phyloP scores from a whole-genome alignment of 2,113 vertebrate genomes.

The Coturnix japonica region DNA sequence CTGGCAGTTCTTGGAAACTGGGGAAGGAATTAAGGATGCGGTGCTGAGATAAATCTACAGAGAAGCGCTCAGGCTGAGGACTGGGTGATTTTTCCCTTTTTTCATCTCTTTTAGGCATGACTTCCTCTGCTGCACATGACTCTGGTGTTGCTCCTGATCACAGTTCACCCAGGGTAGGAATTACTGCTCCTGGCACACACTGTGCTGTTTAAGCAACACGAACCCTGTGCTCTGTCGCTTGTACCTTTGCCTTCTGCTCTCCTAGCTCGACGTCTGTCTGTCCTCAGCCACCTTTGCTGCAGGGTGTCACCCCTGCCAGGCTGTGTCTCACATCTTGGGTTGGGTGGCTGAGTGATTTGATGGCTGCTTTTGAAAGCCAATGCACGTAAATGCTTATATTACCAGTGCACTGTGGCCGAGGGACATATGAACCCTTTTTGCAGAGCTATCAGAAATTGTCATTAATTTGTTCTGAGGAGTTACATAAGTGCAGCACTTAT shows the following conservation, averaged over 20 bases:
- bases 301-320: neutral
- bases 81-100: neutral
- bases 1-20: neutral
- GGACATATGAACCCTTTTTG: neutral
- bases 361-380: neutral
- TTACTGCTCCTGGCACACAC: neutral
- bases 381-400: neutral
- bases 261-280: fast-evolving
- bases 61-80: neutral
- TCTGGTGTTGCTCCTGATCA: neutral
- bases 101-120: neutral
- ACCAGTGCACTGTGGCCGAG: neutral
- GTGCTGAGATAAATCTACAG: neutral
- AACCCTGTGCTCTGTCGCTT: neutral
- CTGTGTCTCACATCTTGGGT: neutral
- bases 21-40: neutral
- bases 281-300: neutral
- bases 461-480: neutral
- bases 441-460: constrained; percentile 11
- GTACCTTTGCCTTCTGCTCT: neutral
- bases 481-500: neutral
- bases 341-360: neutral
- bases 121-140: fast-evolving
- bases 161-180: neutral
- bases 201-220: neutral